Percentiles rank a stretch among this genome's conserved stretches.
phyloP scores from a whole-genome alignment of 2,113 vertebrate genomes.

The Sakesphorus luctuosus region DNA sequence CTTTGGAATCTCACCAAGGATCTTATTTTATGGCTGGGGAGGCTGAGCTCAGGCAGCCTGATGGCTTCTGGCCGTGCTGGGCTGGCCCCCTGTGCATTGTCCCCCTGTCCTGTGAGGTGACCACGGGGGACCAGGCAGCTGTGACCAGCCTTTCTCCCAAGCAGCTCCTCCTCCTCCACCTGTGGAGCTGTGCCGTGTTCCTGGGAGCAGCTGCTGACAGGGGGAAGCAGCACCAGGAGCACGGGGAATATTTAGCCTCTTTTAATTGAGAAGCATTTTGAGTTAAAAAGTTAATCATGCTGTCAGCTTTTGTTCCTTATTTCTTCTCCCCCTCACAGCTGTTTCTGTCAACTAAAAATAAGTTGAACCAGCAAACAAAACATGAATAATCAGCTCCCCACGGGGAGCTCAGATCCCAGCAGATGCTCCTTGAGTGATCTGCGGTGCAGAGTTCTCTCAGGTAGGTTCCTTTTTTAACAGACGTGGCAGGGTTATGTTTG shows the following conservation, averaged over 20 bases:
- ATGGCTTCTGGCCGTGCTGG: not conserved
- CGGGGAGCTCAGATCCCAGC: not conserved
- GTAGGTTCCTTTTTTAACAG: not conserved
- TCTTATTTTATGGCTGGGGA: not conserved
- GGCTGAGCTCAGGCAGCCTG: accelerated
- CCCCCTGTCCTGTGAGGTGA: not conserved
- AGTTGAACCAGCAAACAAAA: not conserved
- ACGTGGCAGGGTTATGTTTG: not conserved
- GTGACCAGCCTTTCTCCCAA: not conserved
- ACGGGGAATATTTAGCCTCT: not conserved
- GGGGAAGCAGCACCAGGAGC: not conserved
- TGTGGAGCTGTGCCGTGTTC: accelerated
- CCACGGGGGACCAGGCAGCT: not conserved
- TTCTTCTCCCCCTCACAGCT: conserved; percentile 45
- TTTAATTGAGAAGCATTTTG: not conserved
- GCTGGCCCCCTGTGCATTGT: accelerated
- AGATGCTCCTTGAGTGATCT: not conserved
- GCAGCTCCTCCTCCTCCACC: not conserved
- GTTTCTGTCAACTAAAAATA: conserved; percentile 49
- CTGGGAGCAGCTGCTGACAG: not conserved
- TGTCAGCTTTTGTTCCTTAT: conserved; percentile 1
- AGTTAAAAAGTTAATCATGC: conserved; percentile 9
- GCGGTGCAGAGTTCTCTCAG: not conserved
- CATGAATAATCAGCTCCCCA: not conserved
- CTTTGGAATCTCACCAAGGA: not conserved